A percentile compares a stretch with the other conserved stretches of the same genome.
These are phyloP conservation scores for Ibycter americanus DNA, from an alignment of 2,797 vertebrate species.

Conservation along the genomic window DNA sequence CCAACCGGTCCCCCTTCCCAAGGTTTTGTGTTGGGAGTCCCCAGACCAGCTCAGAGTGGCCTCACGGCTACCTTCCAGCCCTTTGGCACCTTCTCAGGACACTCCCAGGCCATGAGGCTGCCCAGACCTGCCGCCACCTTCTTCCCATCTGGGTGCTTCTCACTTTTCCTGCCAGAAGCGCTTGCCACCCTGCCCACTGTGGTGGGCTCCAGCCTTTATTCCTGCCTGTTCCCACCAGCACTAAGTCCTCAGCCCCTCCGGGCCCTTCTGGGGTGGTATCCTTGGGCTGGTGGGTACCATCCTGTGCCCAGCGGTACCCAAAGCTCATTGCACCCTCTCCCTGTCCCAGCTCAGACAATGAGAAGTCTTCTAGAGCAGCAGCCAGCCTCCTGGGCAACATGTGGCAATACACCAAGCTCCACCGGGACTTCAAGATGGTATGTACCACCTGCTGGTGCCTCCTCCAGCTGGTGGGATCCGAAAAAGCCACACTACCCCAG, in stretches of 20 bases:
- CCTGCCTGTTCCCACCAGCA: fast-evolving
- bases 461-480: fast-evolving
- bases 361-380: conserved; percentile 84
- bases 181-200: not conserved
- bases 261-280: not conserved
- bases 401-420: conserved; percentile 95
- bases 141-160: not conserved
- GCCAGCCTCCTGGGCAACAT: conserved; percentile 92
- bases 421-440: conserved; percentile 86
- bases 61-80: not conserved
- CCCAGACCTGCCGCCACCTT: not conserved
- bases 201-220: not conserved
- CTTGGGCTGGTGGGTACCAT: not conserved
- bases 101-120: fast-evolving
- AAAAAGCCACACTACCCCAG: not conserved
- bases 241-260: fast-evolving
- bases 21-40: not conserved
- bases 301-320: fast-evolving
- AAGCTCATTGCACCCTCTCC: not conserved
- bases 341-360: conserved; percentile 69
- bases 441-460: not conserved
- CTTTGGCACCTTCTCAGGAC: not conserved
- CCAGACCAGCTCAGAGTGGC: not conserved
- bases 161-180: not conserved
- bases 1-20: not conserved